Conservation (phyloP, 2,888 invertebrate species). For the Thyatira batis region DNA sequence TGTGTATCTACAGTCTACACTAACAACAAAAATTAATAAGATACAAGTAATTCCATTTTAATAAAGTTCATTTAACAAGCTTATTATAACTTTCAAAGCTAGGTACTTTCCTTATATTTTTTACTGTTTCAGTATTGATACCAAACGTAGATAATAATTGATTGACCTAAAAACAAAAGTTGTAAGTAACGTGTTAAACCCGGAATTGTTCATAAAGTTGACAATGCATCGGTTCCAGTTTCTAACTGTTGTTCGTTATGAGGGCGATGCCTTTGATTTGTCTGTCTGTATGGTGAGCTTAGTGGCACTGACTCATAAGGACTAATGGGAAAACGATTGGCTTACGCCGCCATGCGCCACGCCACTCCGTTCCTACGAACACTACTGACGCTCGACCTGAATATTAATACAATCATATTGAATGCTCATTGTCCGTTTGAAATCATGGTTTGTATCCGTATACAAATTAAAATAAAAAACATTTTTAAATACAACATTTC, state of each 20-base stretch:
- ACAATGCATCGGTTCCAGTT: background rate
- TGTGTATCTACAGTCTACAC: too few relatives aligned
- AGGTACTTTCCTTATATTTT: too few relatives aligned
- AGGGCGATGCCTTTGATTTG: constrained; percentile 34
- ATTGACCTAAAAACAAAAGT: too few relatives aligned
- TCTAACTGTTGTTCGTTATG: constrained; percentile 7
- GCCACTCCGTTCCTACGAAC: constrained; percentile 51
- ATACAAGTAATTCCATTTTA: too few relatives aligned
- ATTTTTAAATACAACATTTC: background rate
- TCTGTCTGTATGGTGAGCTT: constrained; percentile 12
- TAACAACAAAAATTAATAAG: too few relatives aligned
- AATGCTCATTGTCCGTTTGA: constrained; percentile 24
- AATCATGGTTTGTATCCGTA: constrained; percentile 16
- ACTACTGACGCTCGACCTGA: constrained; percentile 47
- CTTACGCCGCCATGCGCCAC: constrained; percentile 43
- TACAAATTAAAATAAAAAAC: background rate
- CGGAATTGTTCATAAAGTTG: too few relatives aligned
- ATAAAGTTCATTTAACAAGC: too few relatives aligned
- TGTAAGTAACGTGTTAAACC: too few relatives aligned
- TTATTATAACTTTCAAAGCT: too few relatives aligned
- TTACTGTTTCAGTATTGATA: too few relatives aligned
- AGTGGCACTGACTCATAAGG: constrained; percentile 39
- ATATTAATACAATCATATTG: constrained; percentile 46
- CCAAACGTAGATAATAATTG: too few relatives aligned
- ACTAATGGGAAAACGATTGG: constrained; percentile 49